Base-by-base conservation (phyloP, 2,113 vertebrate genomes). In the Vireo altiloquus region DNA sequence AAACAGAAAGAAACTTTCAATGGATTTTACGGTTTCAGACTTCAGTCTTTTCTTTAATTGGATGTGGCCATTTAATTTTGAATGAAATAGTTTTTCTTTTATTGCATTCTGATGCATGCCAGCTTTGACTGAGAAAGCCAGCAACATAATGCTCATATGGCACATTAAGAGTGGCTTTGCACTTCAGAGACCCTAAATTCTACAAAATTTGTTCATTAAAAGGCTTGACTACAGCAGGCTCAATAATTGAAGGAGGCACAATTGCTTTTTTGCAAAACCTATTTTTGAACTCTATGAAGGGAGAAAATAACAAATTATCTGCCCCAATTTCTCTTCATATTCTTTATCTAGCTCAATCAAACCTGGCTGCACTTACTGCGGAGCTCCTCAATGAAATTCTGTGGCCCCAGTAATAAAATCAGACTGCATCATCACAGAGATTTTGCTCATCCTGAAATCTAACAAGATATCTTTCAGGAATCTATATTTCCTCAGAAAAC, bases 61-160 rank as follows among this genome's bases (percentile, higher is more conserved):
- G 87, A 88, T 91, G 91, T 78, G 3, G 16, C 93, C 61, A 82
- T 95, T 95, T 96, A 90, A 92, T 94, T 95, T 93, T 89, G 91
- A 97, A 95, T 88, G 82, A 90, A 89, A 87, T 92, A 81, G 95
- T 89, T 93, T 93, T 89, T 92, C 92, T 93, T 97, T 87, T 93
- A 90, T 76, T 90, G 90, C 89, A 89, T 86, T 92, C 94, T 86
- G 90, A 65, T 85, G 74, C 79, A 57, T 93, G 89, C 74, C 92
- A 96, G 74, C 86, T 95, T 92, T 94, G 91, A 81, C 88, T 92
- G 82, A 91, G 77, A 89, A 94, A 95, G 91, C 56, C 80, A 80
- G 95, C 57, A 79, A 94, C 79, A 86, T 65, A 94, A 85, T 95
- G 79, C 81, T 91, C 40, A 89, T 94, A 87, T 72, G 63, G 54